Conservation (phyloP, 2,113 vertebrate genomes). For the Lutjanus erythropterus region DNA sequence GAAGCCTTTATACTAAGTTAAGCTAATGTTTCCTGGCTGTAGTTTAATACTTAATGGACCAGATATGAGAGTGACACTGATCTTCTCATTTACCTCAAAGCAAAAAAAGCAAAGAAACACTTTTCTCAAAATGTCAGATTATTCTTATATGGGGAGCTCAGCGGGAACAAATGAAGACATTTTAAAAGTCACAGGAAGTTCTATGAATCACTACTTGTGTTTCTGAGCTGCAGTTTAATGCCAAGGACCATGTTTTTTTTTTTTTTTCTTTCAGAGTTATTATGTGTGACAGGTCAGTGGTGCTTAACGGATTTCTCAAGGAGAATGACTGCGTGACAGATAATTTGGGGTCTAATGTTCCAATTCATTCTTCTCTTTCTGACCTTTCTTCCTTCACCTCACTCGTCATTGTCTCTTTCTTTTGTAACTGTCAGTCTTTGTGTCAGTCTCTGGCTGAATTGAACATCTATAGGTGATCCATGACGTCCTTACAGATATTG, state of each 20-base stretch:
- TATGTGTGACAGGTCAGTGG: neutral
- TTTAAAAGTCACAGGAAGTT: neutral
- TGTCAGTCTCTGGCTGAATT: neutral
- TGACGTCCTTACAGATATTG: neutral
- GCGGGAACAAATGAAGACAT: neutral
- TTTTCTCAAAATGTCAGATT: neutral
- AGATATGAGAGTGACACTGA: neutral
- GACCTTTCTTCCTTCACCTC: neutral
- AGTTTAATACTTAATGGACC: neutral
- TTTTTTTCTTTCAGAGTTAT: neutral
- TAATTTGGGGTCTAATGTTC: neutral
- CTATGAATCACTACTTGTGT: neutral
- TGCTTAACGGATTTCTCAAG: neutral
- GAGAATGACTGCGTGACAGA: neutral
- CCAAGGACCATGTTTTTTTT: neutral
- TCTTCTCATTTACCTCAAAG: neutral
- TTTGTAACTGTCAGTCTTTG: neutral
- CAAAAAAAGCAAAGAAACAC: neutral
- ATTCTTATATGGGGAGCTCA: neutral
- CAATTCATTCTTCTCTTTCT: neutral
- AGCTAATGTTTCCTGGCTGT: neutral
- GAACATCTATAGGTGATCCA: neutral
- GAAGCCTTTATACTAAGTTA: no score
- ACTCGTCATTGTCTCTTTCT: neutral
- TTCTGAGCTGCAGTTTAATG: neutral